Conservation (phyloP, 1,140 invertebrate genomes). For the Gryllus bimaculatus region DNA sequence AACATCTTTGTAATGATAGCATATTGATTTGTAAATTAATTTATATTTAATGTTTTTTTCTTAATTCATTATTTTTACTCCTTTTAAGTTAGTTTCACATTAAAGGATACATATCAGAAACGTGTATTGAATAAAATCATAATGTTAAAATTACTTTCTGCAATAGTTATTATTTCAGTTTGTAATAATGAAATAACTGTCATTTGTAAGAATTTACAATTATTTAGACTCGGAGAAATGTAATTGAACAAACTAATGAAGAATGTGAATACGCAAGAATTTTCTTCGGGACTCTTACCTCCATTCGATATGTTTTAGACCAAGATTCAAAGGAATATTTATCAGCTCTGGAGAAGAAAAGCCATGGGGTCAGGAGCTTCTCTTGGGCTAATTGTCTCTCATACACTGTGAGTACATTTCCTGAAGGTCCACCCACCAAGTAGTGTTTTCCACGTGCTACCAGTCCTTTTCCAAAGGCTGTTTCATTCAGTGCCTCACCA, state of each 20-base stretch:
- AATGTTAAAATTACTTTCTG: no score
- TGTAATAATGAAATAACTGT: no score
- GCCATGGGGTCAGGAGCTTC: conserved; percentile 15
- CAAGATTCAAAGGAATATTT: conserved; percentile 35
- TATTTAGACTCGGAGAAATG: no score
- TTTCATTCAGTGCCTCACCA: conserved; percentile 57
- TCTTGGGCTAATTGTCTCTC: conserved; percentile 14
- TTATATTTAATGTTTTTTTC: background rate
- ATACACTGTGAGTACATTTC: conserved; percentile 5
- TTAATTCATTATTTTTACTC: no score
- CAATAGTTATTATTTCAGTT: no score
- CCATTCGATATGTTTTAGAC: conserved; percentile 32
- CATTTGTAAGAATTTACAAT: no score
- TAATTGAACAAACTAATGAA: background rate
- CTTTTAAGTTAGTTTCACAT: no score
- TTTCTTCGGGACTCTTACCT: conserved; percentile 30
- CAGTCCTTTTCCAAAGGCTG: conserved; percentile 44
- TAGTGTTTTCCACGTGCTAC: conserved; percentile 46
- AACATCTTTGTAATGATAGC: background rate
- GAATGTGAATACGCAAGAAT: background rate
- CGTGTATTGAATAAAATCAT: no score
- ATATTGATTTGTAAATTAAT: background rate
- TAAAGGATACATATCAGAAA: no score
- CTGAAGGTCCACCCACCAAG: conserved; percentile 21
- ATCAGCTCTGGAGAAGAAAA: conserved; percentile 18